Base-by-base conservation (phyloP, 2,888 invertebrate species). In the Watsonalla cultraria region DNA sequence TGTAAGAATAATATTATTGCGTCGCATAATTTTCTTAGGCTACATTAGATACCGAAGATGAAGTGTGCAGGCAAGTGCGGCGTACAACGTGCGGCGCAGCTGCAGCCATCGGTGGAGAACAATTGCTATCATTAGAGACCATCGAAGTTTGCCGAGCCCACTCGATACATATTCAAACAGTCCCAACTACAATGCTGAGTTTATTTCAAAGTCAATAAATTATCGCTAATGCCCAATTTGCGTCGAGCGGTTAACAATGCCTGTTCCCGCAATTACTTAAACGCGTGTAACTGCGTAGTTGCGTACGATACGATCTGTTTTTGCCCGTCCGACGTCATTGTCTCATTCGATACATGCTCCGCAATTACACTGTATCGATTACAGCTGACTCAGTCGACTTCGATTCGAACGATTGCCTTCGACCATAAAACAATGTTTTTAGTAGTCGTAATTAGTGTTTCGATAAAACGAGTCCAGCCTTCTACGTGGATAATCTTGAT, bases 161-260 rank as follows among this genome's bases (percentile, higher is more conserved):
- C 79, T 78, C 81, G 76, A 77, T 86, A 84, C 83, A 87, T 87
- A 90, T 88, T 89, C 86, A 90, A 88, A 84, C 81, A 80, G 77
- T 74, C 72, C 68, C 77, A 73, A 81, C 82, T 76, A 86, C 86
- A 87, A 89, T 87, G 82, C 81, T 24, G 70, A 84, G 79, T 83
- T 86, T 83, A 84, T 86, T 85, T 82, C 78, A 86, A 86, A 86
- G 77, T 79, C 87, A 82, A 90, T 90, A 90, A 87, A 90, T 90
- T 90, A 90, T 89, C 72, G 85, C 85, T 86, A 90, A 90, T 89
- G 87, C 90, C 86, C 89, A 90, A 90, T 90, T 90, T 90, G 90
- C 85, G 88, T 87, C 87, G 79, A 79, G 78, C 78, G 80, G 84
- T 76, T 86, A 88, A 90, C 90, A 90, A 90, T 90, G 84, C 82